Evolutionary conservation across 2,888 invertebrate species (phyloP).

Genomic region (Pristionchus entomophagus): DNA sequence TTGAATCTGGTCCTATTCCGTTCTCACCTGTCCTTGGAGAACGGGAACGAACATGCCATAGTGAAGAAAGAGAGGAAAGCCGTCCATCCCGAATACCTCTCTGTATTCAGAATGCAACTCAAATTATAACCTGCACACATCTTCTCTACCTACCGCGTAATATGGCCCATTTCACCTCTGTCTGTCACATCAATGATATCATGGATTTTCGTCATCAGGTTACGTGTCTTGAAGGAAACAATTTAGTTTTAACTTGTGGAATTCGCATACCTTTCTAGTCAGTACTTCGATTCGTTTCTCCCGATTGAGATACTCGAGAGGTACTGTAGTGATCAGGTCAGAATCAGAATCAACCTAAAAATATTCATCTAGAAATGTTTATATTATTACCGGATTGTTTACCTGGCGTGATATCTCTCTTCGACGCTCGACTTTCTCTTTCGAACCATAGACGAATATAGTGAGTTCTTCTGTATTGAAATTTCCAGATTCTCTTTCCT

Average conservation of each 20-base stretch:
- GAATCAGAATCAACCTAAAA: constrained; percentile 31
- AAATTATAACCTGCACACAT: neutral
- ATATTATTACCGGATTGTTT: neutral
- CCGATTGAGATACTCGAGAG: constrained; percentile 72
- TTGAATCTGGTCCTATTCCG: no score
- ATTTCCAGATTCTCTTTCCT: constrained; percentile 16
- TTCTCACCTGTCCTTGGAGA: constrained; percentile 55
- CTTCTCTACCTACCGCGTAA: neutral
- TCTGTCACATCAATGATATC: neutral
- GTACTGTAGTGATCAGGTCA: constrained; percentile 55
- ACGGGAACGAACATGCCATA: constrained; percentile 65
- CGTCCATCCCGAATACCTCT: neutral
- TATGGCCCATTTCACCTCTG: neutral
- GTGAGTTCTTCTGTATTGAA: constrained; percentile 55
- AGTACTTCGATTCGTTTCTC: constrained; percentile 75
- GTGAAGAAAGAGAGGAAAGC: constrained; percentile 48
- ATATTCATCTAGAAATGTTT: constrained; percentile 5
- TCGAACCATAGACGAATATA: constrained; percentile 51
- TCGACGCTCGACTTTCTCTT: constrained; percentile 48
- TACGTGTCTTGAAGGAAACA: neutral
- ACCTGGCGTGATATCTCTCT: constrained; percentile 51
- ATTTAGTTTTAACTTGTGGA: neutral
- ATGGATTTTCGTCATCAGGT: neutral
- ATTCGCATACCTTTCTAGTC: constrained; percentile 66
- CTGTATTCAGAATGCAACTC: no score